Base-by-base conservation (phyloP, 1,140 invertebrate genomes). In the Drosophila miranda region DNA sequence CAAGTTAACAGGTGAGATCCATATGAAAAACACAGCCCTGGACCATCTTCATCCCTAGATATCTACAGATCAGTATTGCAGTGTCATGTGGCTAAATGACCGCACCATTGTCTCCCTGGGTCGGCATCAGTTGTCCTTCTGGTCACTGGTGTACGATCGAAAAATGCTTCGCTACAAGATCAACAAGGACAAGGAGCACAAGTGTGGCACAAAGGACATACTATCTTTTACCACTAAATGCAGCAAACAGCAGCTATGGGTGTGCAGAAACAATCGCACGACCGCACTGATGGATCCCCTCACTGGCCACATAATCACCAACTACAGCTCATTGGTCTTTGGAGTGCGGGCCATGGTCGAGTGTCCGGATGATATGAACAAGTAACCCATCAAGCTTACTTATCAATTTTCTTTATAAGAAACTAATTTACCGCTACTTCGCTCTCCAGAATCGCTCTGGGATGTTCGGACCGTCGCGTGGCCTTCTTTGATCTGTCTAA, bases 331-430 rank as follows among this genome's bases (percentile, higher is more conserved):
- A 23, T 14, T 83, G 42, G 58, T 78, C 0, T 77, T 83, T 23
- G 84, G 81, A 23, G 68, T 90, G 9, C 62, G 71, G 7, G 71
- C 88, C 0, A 78, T 91, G 48, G 44, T 72, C 8, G 90, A 90
- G 43, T 84, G 89, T 48, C 89, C 90, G 0, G 79, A 89, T 64
- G 90, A 90, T 66, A 82, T 90, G 86, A 90, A 89, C 49, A 90
- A 88, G 89, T 90, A 44, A 61, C 34, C 11, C 11, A 3, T 13
- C 0, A 38, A 34, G 8, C 30, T 34, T 34, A 34, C 30, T 8
- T 11, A 34, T 11, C 2, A 9, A 70, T 7, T 23, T n/a, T 6
- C 34, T 0, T 16, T 26, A n/a, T n/a, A 19, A 1, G 1, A 28
- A 13, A 8, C 3, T 5, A 7, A 30, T 14, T 0, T 3, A 11